Evolutionary conservation across 2,113 vertebrate genomes (phyloP), one percentile per base, ranked within the genome.

Genomic region (Chitala chitala): DNA sequence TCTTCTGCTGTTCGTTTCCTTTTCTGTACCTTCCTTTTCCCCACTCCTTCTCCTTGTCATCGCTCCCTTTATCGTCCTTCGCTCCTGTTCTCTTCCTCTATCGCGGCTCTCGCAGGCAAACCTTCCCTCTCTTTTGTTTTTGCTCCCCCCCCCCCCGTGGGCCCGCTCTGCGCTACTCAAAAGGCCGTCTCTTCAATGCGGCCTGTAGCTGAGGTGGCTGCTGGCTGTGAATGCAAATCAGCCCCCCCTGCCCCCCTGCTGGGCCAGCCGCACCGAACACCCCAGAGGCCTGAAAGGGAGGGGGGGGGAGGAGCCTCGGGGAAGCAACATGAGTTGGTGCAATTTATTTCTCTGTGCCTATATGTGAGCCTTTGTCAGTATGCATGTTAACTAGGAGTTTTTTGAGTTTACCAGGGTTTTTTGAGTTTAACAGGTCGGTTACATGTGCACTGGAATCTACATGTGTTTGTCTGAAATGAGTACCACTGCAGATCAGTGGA

Each of bases 141-240:
- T 24, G 51, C 29, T 33, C 50, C 42, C 15, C n/a, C 44, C 36
- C 58, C 72, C 61, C 33, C 71, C 10, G 58, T 77, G 50, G 13
- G 55, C 66, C 31, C 71, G 5, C 55, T 54, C 71, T 78, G 69
- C 83, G 79, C 13, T 75, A 74, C 83, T 88, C 85, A 87, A 86
- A 87, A 82, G 81, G 50, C 78, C 78, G 75, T 87, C 85, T 87
- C 86, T 87, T 86, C 76, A 80, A 81, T 77, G 79, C 78, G 75
- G 64, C 80, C 79, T 84, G 81, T 83, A 81, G 82, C 82, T 40
- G 81, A 82, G 82, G 79, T 76, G 69, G 74, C 78, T 80, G 8
- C 59, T 82, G 81, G 84, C 79, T 46, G 56, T 79, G 87, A 84
- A 87, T 88, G 85, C 82, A 85, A 86, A 89, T 86, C 7, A 81